phyloP scores from a whole-genome alignment of 2,113 vertebrate genomes.

The Phrynosoma blainvillii region DNA sequence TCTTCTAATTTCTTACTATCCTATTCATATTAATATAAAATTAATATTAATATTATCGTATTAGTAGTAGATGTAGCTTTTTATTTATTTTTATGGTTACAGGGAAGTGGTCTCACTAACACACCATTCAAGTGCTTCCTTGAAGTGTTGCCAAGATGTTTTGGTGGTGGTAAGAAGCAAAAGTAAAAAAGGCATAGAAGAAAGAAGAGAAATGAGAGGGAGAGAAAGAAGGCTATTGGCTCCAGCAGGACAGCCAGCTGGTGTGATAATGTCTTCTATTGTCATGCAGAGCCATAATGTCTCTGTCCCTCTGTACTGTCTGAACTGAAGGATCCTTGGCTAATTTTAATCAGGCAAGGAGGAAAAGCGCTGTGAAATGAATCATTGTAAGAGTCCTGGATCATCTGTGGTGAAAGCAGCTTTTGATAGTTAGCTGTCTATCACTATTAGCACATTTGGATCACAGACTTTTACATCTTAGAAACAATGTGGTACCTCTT shows the following conservation, averaged over 20 bases:
- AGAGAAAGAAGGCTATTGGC: no score
- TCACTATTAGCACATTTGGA: not conserved
- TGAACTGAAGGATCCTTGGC: not conserved
- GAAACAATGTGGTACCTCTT: not conserved
- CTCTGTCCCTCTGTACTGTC: not conserved
- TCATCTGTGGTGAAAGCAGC: not conserved
- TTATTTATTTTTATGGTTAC: not conserved
- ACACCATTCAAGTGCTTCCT: no score
- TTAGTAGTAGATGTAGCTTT: not conserved
- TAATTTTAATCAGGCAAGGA: not conserved
- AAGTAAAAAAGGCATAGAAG: not conserved
- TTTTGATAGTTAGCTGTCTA: not conserved
- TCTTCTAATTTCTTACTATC: no score
- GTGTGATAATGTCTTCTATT: not conserved
- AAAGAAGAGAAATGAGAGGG: no score
- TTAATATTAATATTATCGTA: no score
- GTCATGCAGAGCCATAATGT: not conserved
- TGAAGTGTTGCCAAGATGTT: no score
- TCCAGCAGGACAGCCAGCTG: no score
- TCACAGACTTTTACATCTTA: not conserved
- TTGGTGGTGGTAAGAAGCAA: no score
- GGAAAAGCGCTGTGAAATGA: not conserved
- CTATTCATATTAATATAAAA: no score
- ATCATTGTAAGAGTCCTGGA: not conserved
- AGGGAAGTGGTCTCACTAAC: not conserved